Evolutionary conservation across 2,113 vertebrate genomes (phyloP), one percentile per base, ranked within the genome.

Genomic region (Dicentrarchus labrax): DNA sequence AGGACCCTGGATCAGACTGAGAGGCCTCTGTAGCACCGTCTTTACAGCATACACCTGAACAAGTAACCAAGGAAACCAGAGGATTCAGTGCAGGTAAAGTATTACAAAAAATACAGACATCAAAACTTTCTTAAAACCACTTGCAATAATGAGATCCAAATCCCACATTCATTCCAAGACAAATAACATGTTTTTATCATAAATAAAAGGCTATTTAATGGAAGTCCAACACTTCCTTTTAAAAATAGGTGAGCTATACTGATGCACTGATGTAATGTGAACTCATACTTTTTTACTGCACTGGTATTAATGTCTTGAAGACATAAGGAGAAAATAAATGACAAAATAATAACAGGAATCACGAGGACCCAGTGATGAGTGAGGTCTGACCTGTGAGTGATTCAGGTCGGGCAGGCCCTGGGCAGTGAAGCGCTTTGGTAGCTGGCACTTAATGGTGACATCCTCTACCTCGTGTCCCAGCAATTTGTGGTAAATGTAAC

Each of bases 371-470:
- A 30, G 30, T 30, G 30, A 30, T 30, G 12, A 15, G 17, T 15
- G 8, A 4, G 12, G 24, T 57, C 83, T 80, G 82, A 99, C 98
- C 97, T 99, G 98, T 61, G 98, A 99, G 91, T 99, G 98, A 92
- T 99, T 99, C 91, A 99, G 98, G 94, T 99, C 98, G 0, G 98
- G 98, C 15, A 99, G 96, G 5, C 98, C 98, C 86, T 97, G 98
- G 4, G 98, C 98, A 17, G 98, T 99, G 92, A 99, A 99, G 72
- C 98, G 98, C 84, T 99, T 99, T 30, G 98, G 98, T 84, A 99
- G 94, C 94, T 99, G 98, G 93, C 98, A 99, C 94, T 99, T 99
- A 89, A 99, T 98, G 83, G 99, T 97, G n/a, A 99, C 98, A 21
- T 99, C 98, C 75, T 99, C 98, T 19, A 99, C 98, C 92, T 99